Evolutionary conservation across 2,888 invertebrate genomes (phyloP).

Genomic region (Drosophila testacea): DNA sequence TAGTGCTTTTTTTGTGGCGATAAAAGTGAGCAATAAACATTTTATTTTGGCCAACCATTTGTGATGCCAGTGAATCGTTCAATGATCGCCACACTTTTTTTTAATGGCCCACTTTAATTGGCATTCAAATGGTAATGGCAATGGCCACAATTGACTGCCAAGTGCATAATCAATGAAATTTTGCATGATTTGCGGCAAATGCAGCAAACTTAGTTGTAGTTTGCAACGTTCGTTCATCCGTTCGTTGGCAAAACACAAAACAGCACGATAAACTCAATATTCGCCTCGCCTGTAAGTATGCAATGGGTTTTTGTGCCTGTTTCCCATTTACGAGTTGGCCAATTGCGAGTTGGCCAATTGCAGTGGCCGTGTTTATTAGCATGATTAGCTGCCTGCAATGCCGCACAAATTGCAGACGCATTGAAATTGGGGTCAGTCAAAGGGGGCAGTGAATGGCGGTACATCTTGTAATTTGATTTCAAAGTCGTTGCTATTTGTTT

Average conservation of each 20-base stretch:
- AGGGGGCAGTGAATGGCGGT: slow-evolving; percentile 29
- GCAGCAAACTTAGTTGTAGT: not conserved
- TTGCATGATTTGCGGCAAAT: slow-evolving; percentile 59
- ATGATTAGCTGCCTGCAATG: slow-evolving; percentile 70
- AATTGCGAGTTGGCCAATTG: slow-evolving; percentile 54
- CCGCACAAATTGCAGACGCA: slow-evolving; percentile 67
- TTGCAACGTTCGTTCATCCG: slow-evolving; percentile 3
- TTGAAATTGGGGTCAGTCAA: slow-evolving; percentile 68
- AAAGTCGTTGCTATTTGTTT: slow-evolving; percentile 53
- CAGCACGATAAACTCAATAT: slow-evolving; percentile 25
- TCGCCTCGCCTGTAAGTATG: slow-evolving; percentile 57
- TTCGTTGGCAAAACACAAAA: slow-evolving; percentile 41
- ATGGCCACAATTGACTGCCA: slow-evolving; percentile 76
- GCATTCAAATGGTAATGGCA: slow-evolving; percentile 58
- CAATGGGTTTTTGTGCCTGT: slow-evolving; percentile 64
- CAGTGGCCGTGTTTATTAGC: slow-evolving; percentile 73
- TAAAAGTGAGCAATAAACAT: not conserved
- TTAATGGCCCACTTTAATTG: slow-evolving; percentile 59
- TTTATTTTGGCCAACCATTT: slow-evolving; percentile 2
- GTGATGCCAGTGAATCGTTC: slow-evolving; percentile 8
- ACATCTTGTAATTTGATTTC: slow-evolving; percentile 80
- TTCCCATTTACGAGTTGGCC: slow-evolving; percentile 8
- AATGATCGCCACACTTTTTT: slow-evolving; percentile 17
- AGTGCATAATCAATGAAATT: slow-evolving; percentile 79
- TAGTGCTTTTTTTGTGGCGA: not conserved